Percentiles rank a stretch among this genome's conserved stretches.
These are phyloP conservation scores for Decapterus maruadsi DNA, from an alignment of 2,797 vertebrate species.

Conservation along the genomic window DNA sequence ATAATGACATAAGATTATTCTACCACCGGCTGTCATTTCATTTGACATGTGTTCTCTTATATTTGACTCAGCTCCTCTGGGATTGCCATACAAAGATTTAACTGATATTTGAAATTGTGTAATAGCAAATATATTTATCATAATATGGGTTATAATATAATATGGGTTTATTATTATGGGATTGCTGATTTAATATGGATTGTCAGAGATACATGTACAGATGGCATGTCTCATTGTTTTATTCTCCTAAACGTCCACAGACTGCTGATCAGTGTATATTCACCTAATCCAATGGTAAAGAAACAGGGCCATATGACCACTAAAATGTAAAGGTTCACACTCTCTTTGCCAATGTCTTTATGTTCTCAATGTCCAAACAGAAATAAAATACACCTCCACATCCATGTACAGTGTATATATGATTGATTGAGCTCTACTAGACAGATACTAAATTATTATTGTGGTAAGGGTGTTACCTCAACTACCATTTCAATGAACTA, in stretches of 20 bases:
- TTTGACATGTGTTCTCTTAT: conserved; percentile 24
- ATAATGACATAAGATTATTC: conserved; percentile 26
- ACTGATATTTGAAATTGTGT: not conserved
- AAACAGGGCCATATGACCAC: not conserved
- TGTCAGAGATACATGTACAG: not conserved
- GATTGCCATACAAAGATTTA: conserved; percentile 5
- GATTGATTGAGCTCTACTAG: no score
- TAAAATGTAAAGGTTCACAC: not conserved
- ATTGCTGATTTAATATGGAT: conserved; percentile 4
- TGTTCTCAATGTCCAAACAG: no score
- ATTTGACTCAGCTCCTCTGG: conserved; percentile 12
- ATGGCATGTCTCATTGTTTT: not conserved
- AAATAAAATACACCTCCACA: no score
- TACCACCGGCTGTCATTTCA: conserved; percentile 28
- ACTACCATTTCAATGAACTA: not conserved
- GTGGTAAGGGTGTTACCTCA: not conserved
- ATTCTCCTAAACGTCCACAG: not conserved
- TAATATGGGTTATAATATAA: not conserved
- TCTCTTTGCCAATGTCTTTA: no score
- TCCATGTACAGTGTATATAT: no score
- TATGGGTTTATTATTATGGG: not conserved
- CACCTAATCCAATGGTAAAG: not conserved
- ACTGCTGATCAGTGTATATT: not conserved
- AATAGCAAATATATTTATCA: no score
- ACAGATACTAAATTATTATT: not conserved